These are phyloP conservation scores for Chiridota heheva DNA, from an alignment of 35 echinoderm and acorn worm species.

Conservation along the genomic window DNA sequence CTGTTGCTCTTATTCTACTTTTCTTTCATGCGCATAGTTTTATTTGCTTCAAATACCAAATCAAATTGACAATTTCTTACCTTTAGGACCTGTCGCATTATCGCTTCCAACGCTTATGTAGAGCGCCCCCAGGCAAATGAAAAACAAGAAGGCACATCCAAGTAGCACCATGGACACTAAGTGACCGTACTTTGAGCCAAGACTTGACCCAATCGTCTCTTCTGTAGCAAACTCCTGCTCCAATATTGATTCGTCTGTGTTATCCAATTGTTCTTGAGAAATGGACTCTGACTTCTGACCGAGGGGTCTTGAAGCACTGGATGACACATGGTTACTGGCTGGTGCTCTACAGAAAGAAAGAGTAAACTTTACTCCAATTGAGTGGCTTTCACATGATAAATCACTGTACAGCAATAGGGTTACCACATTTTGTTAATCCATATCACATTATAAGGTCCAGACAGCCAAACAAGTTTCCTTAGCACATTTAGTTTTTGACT, in stretches of 20 bases:
- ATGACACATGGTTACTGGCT: background rate
- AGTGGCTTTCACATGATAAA: background rate
- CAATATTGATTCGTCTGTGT: too few species aligned
- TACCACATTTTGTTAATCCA: too few species aligned
- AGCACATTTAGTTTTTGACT: too few species aligned
- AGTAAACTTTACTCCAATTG: background rate
- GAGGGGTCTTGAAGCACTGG: background rate
- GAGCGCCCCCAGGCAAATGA: conserved; percentile 50
- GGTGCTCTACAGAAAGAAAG: background rate
- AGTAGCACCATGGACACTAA: conserved; percentile 58
- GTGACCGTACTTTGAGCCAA: conserved; percentile 53
- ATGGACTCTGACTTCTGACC: conserved; percentile 16
- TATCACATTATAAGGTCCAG: too few species aligned
- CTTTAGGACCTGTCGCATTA: conserved; percentile 7
- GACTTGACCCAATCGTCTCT: conserved; percentile 52
- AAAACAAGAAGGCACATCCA: conserved; percentile 67
- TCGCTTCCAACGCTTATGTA: conserved; percentile 58
- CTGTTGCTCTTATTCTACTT: too few species aligned
- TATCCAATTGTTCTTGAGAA: too few species aligned
- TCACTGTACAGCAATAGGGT: background rate
- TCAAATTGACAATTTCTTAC: too few species aligned
- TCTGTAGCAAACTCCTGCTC: conserved; percentile 65
- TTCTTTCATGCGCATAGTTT: too few species aligned
- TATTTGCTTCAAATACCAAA: too few species aligned
- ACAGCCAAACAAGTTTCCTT: too few species aligned